A percentile compares a stretch with the other conserved stretches of the same genome.
Evolutionary conservation across 2,888 invertebrate genomes (phyloP).

Genomic region (Drosophila falleni): DNA sequence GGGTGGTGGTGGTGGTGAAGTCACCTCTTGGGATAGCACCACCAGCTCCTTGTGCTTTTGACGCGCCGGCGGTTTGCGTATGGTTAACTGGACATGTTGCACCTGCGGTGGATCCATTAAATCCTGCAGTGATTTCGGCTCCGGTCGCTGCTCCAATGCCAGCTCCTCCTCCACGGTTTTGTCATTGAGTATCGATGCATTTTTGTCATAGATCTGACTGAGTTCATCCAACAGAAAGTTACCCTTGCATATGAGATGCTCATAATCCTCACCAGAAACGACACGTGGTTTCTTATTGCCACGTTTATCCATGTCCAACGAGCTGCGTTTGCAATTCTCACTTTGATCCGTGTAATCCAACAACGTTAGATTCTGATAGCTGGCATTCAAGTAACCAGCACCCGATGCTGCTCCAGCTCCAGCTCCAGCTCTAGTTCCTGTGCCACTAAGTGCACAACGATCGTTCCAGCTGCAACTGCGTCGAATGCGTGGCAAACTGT

Average conservation of each 20-base stretch:
- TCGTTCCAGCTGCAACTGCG: slow-evolving; percentile 82
- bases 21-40: slow-evolving; percentile 12
- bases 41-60: slow-evolving; percentile 53
- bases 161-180: slow-evolving; percentile 68
- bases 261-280: slow-evolving; percentile 68
- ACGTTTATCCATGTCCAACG: slow-evolving; percentile 58
- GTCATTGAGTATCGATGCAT: slow-evolving; percentile 87
- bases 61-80: slow-evolving; percentile 75
- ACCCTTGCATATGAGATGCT: slow-evolving; percentile 79
- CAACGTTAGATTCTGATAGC: slow-evolving; percentile 88
- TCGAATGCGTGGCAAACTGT: slow-evolving; percentile 58
- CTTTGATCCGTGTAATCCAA: slow-evolving; percentile 86
- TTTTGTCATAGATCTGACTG: slow-evolving; percentile 87
- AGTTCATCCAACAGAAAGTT: slow-evolving; percentile 86
- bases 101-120: slow-evolving; percentile 47
- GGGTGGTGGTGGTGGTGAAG: not conserved
- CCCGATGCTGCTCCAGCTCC: slow-evolving; percentile 15
- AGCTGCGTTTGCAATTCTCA: slow-evolving; percentile 52
- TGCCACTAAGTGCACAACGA: slow-evolving; percentile 43
- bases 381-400: slow-evolving; percentile 86
- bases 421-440: not conserved
- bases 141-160: slow-evolving; percentile 2
- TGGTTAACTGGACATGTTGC: slow-evolving; percentile 81
- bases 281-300: slow-evolving; percentile 25
- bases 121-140: slow-evolving; percentile 2